Base-by-base conservation (phyloP, 2,888 invertebrate species). In the Drosophila lutescens region DNA sequence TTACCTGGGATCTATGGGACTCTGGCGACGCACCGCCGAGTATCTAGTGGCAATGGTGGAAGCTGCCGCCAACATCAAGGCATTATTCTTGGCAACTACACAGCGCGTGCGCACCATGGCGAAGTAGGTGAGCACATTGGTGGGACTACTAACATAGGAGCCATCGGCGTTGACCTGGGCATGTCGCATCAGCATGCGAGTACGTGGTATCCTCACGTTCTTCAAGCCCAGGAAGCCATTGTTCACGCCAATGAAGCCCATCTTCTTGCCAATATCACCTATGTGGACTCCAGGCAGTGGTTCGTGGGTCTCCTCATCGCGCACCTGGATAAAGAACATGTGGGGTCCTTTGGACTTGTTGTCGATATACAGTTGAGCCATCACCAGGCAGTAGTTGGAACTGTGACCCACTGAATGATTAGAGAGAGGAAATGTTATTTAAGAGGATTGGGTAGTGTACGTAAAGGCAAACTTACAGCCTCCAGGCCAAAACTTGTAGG, bases 401-500 rank as follows among this genome's bases (percentile, higher is more conserved):
- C 97, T 96, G 80, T 98, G 98, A 0, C 97, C 98, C 95, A 98
- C 98, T 98, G 12, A 32, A 6, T 15, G 1, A 9, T 50, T 9
- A 8, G 6, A 0, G 9, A 9, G 1, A 10, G 41, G 15, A 20
- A 1, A 15, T 0, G 15, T 30, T 5, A 46, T n/a, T 5, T n/a
- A 4, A 10, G 10, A 1, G 10, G 5, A 15, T 41, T 1, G 4
- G 17, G 10, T 17, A 12, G 5, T 1, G 34, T 34, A 30, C 8
- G 8, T 15, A 13, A 7, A 7, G 12, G 2, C 1, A 8, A n/a
- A 7, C 97, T 94, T 93, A 98, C 98, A 93, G 91, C 96, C 96
- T 17, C 98, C 98, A 17, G 98, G 98, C 98, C 98, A 98, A 97
- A 98, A 98, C 92, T 98, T 99, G 90, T 96, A 97, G 0, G 98